A percentile compares a stretch with the other conserved stretches of the same genome.
Conservation (phyloP, 2,888 invertebrate genomes). For the Caenorhabditis japonica region DNA sequence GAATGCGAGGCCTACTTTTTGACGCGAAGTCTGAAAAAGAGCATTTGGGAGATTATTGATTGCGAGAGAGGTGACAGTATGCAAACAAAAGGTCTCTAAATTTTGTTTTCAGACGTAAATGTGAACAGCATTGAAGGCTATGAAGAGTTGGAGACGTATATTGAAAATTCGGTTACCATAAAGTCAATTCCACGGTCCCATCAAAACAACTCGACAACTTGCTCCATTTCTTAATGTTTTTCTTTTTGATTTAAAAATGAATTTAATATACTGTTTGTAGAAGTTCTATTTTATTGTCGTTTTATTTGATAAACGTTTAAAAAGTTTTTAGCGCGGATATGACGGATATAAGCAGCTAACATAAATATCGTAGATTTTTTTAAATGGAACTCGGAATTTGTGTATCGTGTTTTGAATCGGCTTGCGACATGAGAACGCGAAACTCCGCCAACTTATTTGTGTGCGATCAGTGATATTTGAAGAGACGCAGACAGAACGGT, state of each 20-base stretch:
- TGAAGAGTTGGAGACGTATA: conserved; percentile 62
- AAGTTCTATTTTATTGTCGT: background rate
- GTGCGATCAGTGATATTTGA: too few relatives aligned
- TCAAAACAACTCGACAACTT: conserved; percentile 14
- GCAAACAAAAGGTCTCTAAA: background rate
- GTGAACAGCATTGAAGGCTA: conserved; percentile 73
- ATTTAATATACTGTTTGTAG: background rate
- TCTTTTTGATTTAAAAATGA: background rate
- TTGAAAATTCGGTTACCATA: conserved; percentile 8
- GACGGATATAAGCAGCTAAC: too few relatives aligned
- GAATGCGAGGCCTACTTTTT: conserved; percentile 71
- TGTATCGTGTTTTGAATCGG: too few relatives aligned
- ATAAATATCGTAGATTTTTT: too few relatives aligned
- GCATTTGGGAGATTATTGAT: conserved; percentile 74
- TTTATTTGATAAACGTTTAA: too few relatives aligned
- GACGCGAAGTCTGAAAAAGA: conserved; percentile 66
- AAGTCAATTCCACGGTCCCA: background rate
- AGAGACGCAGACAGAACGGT: too few relatives aligned
- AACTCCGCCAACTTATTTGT: too few relatives aligned
- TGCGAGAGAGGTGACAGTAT: conserved; percentile 57
- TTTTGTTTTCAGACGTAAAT: conserved; percentile 63
- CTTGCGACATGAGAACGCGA: too few relatives aligned
- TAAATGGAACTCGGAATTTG: too few relatives aligned
- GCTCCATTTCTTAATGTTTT: conserved; percentile 17
- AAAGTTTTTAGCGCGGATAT: too few relatives aligned